A percentile compares a stretch with the other conserved stretches of the same genome.
Conservation (phyloP, 2,888 invertebrate genomes). For the Linnaemya vulpina region DNA sequence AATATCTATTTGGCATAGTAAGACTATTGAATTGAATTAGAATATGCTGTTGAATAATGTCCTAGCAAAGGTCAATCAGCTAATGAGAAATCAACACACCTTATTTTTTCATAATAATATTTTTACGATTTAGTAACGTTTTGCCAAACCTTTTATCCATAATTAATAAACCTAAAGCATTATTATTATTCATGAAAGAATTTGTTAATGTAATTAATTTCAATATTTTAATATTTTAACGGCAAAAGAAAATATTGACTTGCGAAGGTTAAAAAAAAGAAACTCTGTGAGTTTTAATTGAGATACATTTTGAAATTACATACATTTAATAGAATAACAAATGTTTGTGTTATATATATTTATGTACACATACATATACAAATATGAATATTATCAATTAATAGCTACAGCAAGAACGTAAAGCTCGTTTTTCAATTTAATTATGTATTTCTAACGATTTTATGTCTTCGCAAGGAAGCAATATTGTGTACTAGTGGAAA, state of each 20-base stretch:
- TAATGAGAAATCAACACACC: constrained; percentile 60
- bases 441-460: no score
- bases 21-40: constrained; percentile 32
- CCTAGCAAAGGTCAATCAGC: constrained; percentile 49
- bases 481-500: no score
- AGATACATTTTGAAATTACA: neutral
- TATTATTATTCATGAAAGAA: constrained; percentile 34
- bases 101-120: constrained; percentile 20
- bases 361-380: neutral
- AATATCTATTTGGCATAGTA: neutral
- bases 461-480: no score
- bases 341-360: neutral
- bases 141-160: constrained; percentile 52
- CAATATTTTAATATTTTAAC: constrained; percentile 11
- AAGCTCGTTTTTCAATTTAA: neutral
- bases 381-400: neutral
- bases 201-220: constrained; percentile 51
- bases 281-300: neutral
- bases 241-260: constrained; percentile 1
- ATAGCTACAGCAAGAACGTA: neutral
- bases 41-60: constrained; percentile 48
- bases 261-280: neutral
- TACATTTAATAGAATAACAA: neutral
- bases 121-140: constrained; percentile 45
- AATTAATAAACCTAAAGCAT: constrained; percentile 38